Evolutionary conservation across 2,888 invertebrate species (phyloP), one percentile per base, ranked within the genome.

Genomic region (Encarsia formosa): DNA sequence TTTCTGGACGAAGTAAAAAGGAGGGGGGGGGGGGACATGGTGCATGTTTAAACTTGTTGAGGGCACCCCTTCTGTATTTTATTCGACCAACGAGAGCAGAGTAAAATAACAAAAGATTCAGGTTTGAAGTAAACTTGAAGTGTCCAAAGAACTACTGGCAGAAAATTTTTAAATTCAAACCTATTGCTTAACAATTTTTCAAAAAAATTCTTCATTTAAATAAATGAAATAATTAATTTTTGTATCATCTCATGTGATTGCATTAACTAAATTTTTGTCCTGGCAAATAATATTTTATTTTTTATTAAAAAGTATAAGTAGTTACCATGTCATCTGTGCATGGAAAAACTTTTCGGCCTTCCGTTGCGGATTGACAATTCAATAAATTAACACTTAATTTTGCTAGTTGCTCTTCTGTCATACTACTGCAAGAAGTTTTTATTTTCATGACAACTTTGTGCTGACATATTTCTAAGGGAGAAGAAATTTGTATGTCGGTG

Each of bases 321-420:
- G 31, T 63, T 73, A 80, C 80, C 85, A 85, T 85, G 54, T 77
- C 72, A 32, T 78, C 77, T 1, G 79, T 79, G 62, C 86, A 86
- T 0, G 79, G 78, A 66, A 76, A 85, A 29, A 78, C 75, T 59
- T 75, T 74, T 46, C 84, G 72, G 4, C 82, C 81, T 68, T 85
- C 85, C 6, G 78, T 77, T 35, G 76, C 75, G 0, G 82, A 81
- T 64, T 86, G 85, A 63, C 86, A 86, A 69, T 86, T 86, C 39
- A 86, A 71, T 26, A 86, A 72, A 67, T 81, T 80, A 15, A 86
- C 84, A 37, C 84, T 79, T 51, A 86, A 66, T 70, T 85, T 85
- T 1, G 82, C 81, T 22, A 86, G 64, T 53, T 84, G 79, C 62
- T 85, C 85, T 63, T 85, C 85, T 22, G 80, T 77, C 70, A 86